Evolutionary conservation across 23 tunicate genomes (phyloP), one percentile per base, ranked within the genome.

Genomic region (Trididemnum clinides): DNA sequence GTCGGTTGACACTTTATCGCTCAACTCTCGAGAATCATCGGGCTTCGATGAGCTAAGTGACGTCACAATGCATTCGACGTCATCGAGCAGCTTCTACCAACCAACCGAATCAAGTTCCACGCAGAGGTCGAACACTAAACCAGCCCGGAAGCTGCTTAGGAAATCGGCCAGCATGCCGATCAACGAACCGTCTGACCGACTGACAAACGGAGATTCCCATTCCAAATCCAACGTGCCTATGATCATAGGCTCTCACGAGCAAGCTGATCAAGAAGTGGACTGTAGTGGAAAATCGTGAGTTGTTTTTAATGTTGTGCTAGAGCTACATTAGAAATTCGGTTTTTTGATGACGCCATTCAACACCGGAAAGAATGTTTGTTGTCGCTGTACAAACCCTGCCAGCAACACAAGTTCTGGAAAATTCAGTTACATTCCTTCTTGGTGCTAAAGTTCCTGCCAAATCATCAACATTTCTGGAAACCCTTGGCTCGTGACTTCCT

Each of bases 201-300:
- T 12, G 12, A 78, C 30, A 21, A 36, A 37, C 35, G 33, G 1
- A 33, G 84, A 86, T 25, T 57, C 26, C 15, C 57, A 74, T 74
- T 77, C 90, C 34, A 81, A 86, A 31, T 86, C 90, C 1, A 66
- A 84, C 23, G 80, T 74, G 3, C 37, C 75, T 6, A 6, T 69
- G 10, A 83, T 71, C 22, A 91, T 91, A 62, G 96, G 96, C 5
- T 81, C 96, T 18, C 96, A 90, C 33, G 73, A 28, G 36, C 75
- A 31, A 30, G 10, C 82, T 80, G 90, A 57, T 6, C 57, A 64
- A 22, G 90, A 91, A 50, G 34, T 33, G 0, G 57, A 38, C 7
- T 72, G 64, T 65, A 73, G 38, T 5, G 96, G 96, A 29, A 91
- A 84, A 86, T 49, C 96, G 96, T 91, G 74, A 86, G 96, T 91